Evolutionary conservation across 2,113 vertebrate genomes (phyloP).

Genomic region (Pangasianodon hypophthalmus): DNA sequence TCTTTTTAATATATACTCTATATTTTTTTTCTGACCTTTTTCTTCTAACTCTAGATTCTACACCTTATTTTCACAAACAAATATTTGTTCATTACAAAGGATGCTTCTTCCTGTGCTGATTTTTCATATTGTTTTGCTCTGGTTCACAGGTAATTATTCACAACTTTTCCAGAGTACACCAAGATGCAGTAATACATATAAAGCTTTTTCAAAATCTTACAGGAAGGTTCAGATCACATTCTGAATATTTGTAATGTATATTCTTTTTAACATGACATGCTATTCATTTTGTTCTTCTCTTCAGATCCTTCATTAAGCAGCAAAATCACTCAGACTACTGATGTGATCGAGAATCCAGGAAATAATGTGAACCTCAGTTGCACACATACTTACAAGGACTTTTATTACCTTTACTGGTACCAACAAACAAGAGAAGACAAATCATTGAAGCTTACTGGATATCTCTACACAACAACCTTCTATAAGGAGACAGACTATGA

Average conservation of each 20-base stretch:
- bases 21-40: no score
- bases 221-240: background rate
- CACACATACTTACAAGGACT: constrained; percentile 40
- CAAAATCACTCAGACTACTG: constrained; percentile 42
- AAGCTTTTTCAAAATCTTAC: background rate
- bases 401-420: constrained; percentile 54
- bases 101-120: constrained; percentile 7
- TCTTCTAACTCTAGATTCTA: background rate
- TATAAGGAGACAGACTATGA: constrained; percentile 27
- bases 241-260: background rate
- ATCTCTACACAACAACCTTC: constrained; percentile 33
- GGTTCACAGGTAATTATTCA: constrained; percentile 36
- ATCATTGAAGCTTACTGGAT: constrained; percentile 46
- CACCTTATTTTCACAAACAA: no score
- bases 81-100: background rate
- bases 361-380: constrained; percentile 42
- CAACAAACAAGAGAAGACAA: constrained; percentile 29
- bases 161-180: background rate
- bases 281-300: background rate
- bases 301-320: constrained; percentile 23
- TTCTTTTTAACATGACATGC: background rate
- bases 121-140: constrained; percentile 21
- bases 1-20: background rate
- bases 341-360: constrained; percentile 11
- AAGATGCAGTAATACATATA: background rate